Conservation (phyloP, 2,888 invertebrate species). For the Phrixothrix hirtus region DNA sequence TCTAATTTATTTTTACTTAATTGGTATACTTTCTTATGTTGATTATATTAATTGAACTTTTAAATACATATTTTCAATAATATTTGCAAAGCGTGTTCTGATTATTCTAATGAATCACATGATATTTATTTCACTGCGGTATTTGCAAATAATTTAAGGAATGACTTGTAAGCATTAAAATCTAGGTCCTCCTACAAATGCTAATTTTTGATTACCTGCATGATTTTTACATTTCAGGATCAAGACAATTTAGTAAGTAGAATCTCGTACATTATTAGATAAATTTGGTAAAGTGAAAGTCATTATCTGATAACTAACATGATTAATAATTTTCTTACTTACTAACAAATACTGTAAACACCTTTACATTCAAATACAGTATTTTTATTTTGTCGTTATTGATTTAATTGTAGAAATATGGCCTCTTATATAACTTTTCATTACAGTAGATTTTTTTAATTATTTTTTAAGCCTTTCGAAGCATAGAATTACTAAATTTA, state of each 20-base stretch:
- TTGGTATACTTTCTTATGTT: too few species aligned
- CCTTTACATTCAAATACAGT: neutral
- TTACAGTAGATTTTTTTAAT: neutral
- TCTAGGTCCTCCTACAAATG: slow-evolving; percentile 6
- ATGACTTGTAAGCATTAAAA: neutral
- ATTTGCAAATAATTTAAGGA: too few species aligned
- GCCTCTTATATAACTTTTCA: neutral
- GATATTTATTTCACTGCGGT: too few species aligned
- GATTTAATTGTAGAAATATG: neutral
- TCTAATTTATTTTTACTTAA: too few species aligned
- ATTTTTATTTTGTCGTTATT: neutral
- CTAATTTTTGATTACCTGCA: slow-evolving; percentile 39
- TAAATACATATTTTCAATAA: too few species aligned
- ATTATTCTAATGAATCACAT: too few species aligned
- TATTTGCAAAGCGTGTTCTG: too few species aligned
- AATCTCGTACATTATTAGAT: slow-evolving; percentile 16
- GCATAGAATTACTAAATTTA: neutral
- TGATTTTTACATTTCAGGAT: slow-evolving; percentile 62
- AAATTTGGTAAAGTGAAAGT: slow-evolving; percentile 22
- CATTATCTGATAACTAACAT: slow-evolving; percentile 1
- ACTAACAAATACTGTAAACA: neutral
- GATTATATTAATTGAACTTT: too few species aligned
- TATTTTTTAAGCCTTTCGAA: neutral
- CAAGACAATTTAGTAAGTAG: slow-evolving; percentile 70
- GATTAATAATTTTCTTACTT: neutral